phyloP scores from a whole-genome alignment of 1,140 invertebrate species.

The Drosophila kurseongensis region DNA sequence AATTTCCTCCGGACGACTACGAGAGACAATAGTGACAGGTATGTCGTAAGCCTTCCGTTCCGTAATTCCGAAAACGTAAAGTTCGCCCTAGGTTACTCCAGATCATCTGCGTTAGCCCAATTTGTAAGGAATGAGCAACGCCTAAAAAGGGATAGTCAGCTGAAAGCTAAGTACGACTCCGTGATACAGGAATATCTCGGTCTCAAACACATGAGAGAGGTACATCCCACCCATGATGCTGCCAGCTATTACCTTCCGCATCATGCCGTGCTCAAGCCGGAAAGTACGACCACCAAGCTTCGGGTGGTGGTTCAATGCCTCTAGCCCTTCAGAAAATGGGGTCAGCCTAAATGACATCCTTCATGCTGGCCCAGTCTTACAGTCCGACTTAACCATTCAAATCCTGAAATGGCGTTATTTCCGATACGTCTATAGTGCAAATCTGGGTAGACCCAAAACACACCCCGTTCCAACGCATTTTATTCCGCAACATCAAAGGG shows the following conservation, averaged over 20 bases:
- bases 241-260: neutral
- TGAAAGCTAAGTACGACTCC: neutral
- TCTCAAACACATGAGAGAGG: neutral
- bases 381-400: neutral
- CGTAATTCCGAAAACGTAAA: neutral
- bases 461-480: no score
- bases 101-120: neutral
- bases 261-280: neutral
- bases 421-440: neutral
- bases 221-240: neutral
- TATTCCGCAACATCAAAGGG: neutral
- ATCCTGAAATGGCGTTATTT: neutral
- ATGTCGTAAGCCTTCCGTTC: conserved; percentile 4
- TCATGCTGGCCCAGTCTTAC: conserved; percentile 1
- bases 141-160: neutral
- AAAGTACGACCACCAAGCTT: neutral
- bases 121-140: neutral
- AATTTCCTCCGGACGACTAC: conserved; percentile 5
- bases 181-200: conserved; percentile 1
- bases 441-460: no score
- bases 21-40: neutral
- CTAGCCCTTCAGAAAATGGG: neutral
- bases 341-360: neutral
- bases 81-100: neutral
- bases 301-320: no score